A percentile compares a stretch with the other conserved stretches of the same genome.
phyloP scores from a whole-genome alignment of 2,888 invertebrate genomes.

The Lasioglossum marginatum region DNA sequence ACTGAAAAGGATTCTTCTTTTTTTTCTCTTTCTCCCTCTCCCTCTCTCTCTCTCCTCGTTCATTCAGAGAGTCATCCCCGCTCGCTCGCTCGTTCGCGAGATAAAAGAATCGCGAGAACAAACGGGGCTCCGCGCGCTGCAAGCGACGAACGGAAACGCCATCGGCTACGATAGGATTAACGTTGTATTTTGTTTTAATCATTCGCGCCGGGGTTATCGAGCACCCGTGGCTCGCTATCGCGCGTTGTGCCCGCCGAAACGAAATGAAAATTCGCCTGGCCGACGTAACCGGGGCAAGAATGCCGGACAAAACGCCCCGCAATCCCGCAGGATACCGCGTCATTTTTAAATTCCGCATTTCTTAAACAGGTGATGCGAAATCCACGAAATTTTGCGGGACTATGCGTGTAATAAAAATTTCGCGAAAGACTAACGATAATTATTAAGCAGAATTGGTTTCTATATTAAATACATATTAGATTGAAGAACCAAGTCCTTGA shows the following conservation, averaged over 20 bases:
- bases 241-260: neutral
- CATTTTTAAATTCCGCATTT: too few relatives aligned
- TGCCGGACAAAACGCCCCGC: neutral
- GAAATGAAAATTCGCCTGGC: neutral
- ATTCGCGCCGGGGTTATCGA: constrained; percentile 12
- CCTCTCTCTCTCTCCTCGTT: neutral
- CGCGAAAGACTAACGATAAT: too few relatives aligned
- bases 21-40: neutral
- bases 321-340: too few relatives aligned
- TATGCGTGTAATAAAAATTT: too few relatives aligned
- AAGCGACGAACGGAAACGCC: constrained; percentile 33
- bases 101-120: constrained; percentile 51
- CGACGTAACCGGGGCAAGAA: too few relatives aligned
- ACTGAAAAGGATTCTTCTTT: constrained; percentile 50
- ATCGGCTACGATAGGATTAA: constrained; percentile 29
- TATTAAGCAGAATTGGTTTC: too few relatives aligned
- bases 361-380: too few relatives aligned
- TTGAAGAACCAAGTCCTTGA: too few relatives aligned
- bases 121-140: neutral
- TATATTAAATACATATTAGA: too few relatives aligned
- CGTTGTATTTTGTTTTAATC: constrained; percentile 40
- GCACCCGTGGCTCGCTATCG: neutral
- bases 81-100: neutral
- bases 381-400: too few relatives aligned
- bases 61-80: constrained; percentile 29